phyloP scores from a whole-genome alignment of 2,888 invertebrate species.

The Nebria brevicollis region DNA sequence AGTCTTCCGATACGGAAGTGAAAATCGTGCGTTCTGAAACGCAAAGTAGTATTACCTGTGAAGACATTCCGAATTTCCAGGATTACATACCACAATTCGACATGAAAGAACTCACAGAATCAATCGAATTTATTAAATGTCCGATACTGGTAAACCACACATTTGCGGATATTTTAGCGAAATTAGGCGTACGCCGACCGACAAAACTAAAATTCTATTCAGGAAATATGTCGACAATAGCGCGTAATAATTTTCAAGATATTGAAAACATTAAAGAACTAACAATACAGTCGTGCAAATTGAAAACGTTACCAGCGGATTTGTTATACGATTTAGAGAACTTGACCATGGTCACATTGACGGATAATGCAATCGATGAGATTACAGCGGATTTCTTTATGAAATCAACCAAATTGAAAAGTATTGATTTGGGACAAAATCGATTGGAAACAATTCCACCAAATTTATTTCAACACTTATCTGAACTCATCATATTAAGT shows the following conservation, averaged over 20 bases:
- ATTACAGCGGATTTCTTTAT: conserved; percentile 24
- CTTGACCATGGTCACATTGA: conserved; percentile 20
- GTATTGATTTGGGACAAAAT: conserved; percentile 30
- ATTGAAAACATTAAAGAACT: conserved; percentile 5
- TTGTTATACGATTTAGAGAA: conserved; percentile 24
- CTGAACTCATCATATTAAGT: conserved; percentile 14
- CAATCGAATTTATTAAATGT: conserved; percentile 25
- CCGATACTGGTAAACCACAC: conserved; percentile 8
- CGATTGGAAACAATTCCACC: conserved; percentile 10
- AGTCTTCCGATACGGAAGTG: conserved; percentile 20
- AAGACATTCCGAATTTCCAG: conserved; percentile 6
- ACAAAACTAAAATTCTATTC: conserved; percentile 12
- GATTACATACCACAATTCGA: not conserved
- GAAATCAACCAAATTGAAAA: conserved; percentile 5
- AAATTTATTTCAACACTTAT: conserved; percentile 21
- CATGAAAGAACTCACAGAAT: not conserved
- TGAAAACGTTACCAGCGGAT: conserved; percentile 26
- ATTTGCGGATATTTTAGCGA: conserved; percentile 9
- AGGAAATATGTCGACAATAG: conserved; percentile 13
- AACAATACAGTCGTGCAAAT: conserved; percentile 6
- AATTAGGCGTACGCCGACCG: not conserved
- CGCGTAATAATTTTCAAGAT: conserved; percentile 8
- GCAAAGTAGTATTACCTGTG: not conserved
- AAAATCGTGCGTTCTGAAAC: conserved; percentile 8
- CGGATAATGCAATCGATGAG: conserved; percentile 17